Evolutionary conservation across 2,888 invertebrate species (phyloP).

Genomic region (Meteorus cinctellus): DNA sequence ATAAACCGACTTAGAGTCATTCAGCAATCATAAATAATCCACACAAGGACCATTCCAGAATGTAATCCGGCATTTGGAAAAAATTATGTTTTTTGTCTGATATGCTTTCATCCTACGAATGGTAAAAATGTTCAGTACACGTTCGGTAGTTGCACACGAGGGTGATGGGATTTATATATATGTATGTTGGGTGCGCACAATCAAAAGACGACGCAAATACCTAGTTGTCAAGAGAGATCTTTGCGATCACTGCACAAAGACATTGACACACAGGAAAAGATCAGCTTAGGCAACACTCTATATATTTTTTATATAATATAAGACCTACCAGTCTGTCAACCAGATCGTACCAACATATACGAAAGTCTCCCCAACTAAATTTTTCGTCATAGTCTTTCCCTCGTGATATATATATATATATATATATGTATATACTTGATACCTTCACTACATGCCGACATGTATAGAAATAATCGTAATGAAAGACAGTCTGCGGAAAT

Average conservation of each 20-base stretch:
- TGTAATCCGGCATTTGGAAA: slow-evolving; percentile 29
- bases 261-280: slow-evolving; percentile 16
- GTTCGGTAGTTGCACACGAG: neutral
- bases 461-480: neutral
- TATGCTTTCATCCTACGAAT: neutral
- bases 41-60: neutral
- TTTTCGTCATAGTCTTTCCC: neutral
- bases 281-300: slow-evolving; percentile 8
- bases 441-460: neutral
- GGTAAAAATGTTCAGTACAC: neutral
- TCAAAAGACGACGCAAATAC: slow-evolving; percentile 18
- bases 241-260: slow-evolving; percentile 23
- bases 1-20: neutral
- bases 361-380: neutral
- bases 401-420: neutral
- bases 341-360: neutral
- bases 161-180: neutral
- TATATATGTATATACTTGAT: neutral
- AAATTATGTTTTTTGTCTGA: slow-evolving; percentile 9
- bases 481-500: neutral
- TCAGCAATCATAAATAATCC: neutral
- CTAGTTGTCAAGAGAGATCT: neutral
- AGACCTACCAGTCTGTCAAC: slow-evolving; percentile 11
- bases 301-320: neutral
- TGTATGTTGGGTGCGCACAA: neutral